Conservation (phyloP, 2,797 vertebrate species). For the Cryptoprocta ferox region DNA sequence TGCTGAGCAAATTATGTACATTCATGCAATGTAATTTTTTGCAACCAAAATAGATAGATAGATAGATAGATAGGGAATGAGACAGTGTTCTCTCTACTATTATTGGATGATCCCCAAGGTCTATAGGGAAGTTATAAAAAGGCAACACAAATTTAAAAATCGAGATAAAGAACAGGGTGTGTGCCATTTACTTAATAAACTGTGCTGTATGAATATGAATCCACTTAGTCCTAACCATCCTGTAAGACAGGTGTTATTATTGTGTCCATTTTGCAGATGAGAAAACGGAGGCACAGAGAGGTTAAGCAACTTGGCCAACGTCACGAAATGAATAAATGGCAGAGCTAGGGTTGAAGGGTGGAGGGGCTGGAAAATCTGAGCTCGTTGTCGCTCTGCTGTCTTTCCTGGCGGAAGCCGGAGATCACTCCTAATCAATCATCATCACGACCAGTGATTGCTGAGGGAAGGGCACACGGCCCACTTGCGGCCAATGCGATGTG, state of each 20-base stretch:
- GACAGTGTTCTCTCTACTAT: neutral
- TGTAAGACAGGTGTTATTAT: neutral
- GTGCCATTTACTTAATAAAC: neutral
- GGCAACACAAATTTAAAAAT: neutral
- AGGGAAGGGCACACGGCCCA: neutral
- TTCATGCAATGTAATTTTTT: neutral
- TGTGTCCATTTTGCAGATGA: neutral
- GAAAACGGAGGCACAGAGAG: neutral
- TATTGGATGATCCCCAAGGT: neutral
- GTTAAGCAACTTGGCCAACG: neutral
- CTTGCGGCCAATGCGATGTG: neutral
- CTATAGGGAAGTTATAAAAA: neutral
- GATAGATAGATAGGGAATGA: neutral
- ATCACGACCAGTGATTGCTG: neutral
- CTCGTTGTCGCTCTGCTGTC: neutral
- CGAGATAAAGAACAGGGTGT: neutral
- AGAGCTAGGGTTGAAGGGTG: neutral
- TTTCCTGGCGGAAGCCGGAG: neutral
- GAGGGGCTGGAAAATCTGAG: neutral
- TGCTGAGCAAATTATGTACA: constrained; percentile 12
- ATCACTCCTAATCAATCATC: neutral
- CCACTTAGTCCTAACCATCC: neutral
- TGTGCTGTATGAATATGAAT: neutral
- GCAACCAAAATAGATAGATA: neutral
- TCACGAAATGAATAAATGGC: neutral